Conservation (phyloP, 2,888 invertebrate species). For the Watsonalla cultraria region DNA sequence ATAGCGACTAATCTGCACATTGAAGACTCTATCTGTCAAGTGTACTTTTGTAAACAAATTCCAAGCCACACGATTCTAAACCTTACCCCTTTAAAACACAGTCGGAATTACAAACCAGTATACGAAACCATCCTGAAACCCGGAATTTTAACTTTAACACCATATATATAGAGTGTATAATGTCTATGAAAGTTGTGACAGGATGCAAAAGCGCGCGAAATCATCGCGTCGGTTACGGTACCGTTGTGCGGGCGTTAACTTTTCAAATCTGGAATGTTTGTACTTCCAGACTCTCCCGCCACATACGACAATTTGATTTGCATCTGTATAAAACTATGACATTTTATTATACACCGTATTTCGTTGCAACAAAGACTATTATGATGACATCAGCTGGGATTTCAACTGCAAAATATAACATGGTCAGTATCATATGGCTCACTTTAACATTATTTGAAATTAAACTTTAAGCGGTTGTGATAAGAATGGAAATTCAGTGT, state of each 20-base stretch:
- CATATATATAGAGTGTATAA: background rate
- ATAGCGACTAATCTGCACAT: conserved; percentile 6
- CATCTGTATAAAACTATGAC: background rate
- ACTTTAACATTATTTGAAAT: background rate
- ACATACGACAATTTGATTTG: background rate
- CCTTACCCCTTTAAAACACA: background rate
- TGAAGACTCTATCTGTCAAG: conserved; percentile 20
- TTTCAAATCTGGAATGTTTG: conserved; percentile 30
- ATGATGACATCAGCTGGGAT: background rate
- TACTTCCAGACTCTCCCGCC: conserved; percentile 10
- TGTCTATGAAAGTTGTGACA: conserved; percentile 8
- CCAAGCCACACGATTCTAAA: background rate
- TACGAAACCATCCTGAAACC: background rate
- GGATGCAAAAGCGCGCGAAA: conserved; percentile 52
- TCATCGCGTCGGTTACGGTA: conserved; percentile 46
- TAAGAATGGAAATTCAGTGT: background rate
- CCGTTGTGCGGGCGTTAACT: conserved; percentile 45
- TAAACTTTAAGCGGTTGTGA: background rate
- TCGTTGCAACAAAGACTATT: background rate
- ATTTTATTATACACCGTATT: conserved; percentile 1
- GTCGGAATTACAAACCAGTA: background rate
- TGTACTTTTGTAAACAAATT: conserved; percentile 7
- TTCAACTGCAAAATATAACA: background rate
- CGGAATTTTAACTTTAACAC: background rate
- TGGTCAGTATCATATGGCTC: background rate